Conservation (phyloP, 2,888 invertebrate genomes). For the Ecdyonurus torrentis region DNA sequence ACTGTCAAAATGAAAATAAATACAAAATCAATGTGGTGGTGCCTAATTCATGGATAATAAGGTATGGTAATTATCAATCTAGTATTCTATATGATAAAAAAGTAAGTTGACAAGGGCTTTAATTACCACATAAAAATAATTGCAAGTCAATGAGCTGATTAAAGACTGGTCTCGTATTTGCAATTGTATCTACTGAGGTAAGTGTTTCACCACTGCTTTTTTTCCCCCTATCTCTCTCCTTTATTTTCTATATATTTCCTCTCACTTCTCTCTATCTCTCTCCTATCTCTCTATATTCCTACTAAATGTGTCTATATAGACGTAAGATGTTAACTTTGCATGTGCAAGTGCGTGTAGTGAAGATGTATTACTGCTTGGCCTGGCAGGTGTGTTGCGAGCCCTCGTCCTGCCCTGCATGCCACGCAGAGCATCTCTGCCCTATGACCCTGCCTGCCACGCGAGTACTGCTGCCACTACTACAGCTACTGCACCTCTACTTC, state of each 20-base stretch:
- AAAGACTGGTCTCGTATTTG: too few relatives aligned
- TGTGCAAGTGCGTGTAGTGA: background rate
- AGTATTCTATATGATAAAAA: too few relatives aligned
- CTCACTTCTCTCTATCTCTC: background rate
- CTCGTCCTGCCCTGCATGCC: constrained; percentile 15
- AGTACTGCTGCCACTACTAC: constrained; percentile 51
- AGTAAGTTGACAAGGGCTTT: too few relatives aligned
- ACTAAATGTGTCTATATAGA: background rate
- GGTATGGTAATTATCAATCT: too few relatives aligned
- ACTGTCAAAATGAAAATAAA: too few relatives aligned
- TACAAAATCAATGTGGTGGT: too few relatives aligned
- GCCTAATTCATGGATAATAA: too few relatives aligned
- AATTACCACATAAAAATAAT: too few relatives aligned
- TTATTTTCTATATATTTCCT: background rate
- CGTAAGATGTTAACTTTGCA: too few relatives aligned
- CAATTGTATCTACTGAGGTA: too few relatives aligned
- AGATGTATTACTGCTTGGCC: background rate
- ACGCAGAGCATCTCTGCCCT: constrained; percentile 17
- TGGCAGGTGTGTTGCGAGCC: constrained; percentile 15
- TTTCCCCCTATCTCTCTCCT: background rate
- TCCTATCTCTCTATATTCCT: background rate
- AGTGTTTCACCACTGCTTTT: too few relatives aligned
- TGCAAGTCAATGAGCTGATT: too few relatives aligned
- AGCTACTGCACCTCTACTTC: constrained; percentile 18
- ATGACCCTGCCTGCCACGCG: constrained; percentile 30